phyloP scores from a whole-genome alignment of 2,888 invertebrate species.

The Silvanus unidentatus region DNA sequence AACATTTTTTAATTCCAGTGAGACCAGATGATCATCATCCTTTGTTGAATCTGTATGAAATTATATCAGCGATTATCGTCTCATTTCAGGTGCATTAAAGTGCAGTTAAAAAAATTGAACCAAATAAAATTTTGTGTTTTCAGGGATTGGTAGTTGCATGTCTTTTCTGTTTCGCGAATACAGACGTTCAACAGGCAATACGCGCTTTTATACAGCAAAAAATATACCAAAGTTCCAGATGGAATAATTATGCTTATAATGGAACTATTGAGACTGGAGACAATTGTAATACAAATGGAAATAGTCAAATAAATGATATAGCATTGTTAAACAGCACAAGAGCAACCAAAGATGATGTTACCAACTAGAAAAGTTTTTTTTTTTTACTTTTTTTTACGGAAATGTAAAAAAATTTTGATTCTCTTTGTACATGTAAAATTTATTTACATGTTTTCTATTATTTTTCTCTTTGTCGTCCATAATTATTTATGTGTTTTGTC shows the following conservation, averaged over 20 bases:
- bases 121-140: too few species aligned
- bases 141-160: conserved; percentile 67
- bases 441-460: too few species aligned
- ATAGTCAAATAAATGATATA: conserved; percentile 33
- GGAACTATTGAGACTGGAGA: conserved; percentile 38
- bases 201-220: conserved; percentile 47
- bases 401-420: too few species aligned
- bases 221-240: conserved; percentile 28
- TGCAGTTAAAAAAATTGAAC: too few species aligned
- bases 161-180: conserved; percentile 70
- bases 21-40: conserved; percentile 54
- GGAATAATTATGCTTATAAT: conserved; percentile 37
- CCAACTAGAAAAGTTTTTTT: too few species aligned
- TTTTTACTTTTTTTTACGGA: too few species aligned
- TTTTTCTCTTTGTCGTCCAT: too few species aligned
- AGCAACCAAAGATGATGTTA: too few species aligned
- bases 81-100: conserved; percentile 59
- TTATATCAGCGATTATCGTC: conserved; percentile 60
- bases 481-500: too few species aligned
- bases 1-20: conserved; percentile 65
- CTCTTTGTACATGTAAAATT: too few species aligned
- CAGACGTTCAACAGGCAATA: conserved; percentile 59
- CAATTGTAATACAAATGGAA: conserved; percentile 38
- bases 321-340: conserved; percentile 27
- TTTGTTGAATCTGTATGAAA: conserved; percentile 57